Evolutionary conservation across 2,113 vertebrate species (phyloP).

Genomic region (Ochotona princeps): DNA sequence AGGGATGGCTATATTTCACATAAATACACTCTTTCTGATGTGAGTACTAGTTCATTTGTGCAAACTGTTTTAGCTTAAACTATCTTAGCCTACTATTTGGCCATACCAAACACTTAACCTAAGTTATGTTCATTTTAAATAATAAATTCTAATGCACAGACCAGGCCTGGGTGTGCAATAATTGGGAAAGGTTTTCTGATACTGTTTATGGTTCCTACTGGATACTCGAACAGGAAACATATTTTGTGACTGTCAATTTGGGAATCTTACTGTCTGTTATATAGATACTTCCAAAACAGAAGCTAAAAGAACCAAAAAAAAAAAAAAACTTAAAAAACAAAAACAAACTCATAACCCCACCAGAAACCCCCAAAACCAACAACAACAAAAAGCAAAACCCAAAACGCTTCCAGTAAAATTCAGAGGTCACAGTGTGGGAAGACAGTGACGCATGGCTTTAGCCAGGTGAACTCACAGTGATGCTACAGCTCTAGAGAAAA

Average conservation of each 20-base stretch:
- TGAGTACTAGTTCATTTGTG: neutral
- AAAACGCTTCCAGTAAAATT: neutral
- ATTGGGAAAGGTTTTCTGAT: neutral
- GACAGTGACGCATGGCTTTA: neutral
- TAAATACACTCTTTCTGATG: neutral
- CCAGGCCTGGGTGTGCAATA: neutral
- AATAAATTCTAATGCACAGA: neutral
- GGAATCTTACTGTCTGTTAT: constrained; percentile 15
- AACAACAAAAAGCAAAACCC: neutral
- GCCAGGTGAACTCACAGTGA: neutral
- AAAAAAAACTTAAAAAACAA: no score
- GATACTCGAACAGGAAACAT: neutral
- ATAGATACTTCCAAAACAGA: constrained; percentile 22
- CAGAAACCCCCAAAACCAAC: constrained; percentile 16
- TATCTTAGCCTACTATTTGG: neutral
- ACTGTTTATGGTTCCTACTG: neutral
- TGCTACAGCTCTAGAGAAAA: neutral
- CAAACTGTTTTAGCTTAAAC: neutral
- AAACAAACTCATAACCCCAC: no score
- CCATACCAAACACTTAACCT: neutral
- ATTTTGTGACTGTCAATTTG: neutral
- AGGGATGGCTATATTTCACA: neutral
- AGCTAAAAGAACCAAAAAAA: neutral
- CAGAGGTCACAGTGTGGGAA: neutral
- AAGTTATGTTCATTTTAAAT: neutral